These are phyloP conservation scores for Helleia helle DNA, from an alignment of 2,888 invertebrate genomes.

Conservation along the genomic window DNA sequence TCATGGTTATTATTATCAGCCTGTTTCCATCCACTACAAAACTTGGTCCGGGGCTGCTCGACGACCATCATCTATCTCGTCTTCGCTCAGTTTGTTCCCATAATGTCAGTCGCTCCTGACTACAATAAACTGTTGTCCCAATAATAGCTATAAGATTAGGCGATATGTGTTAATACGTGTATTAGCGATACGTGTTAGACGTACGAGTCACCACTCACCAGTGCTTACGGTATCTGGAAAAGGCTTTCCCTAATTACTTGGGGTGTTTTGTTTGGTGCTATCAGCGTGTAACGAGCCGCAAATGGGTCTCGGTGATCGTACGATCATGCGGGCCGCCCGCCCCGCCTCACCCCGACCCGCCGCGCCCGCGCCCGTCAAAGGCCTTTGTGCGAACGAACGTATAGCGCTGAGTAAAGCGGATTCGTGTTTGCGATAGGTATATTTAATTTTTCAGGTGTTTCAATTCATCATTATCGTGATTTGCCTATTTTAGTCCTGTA, in stretches of 20 bases:
- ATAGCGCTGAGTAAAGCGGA: slow-evolving; percentile 31
- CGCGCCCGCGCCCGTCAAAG: slow-evolving; percentile 50
- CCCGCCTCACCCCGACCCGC: slow-evolving; percentile 36
- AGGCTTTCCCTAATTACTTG: slow-evolving; percentile 72
- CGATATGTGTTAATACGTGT: slow-evolving; percentile 4
- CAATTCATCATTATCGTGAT: too few relatives aligned
- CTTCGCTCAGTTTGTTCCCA: too few relatives aligned
- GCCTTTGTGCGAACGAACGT: slow-evolving; percentile 57
- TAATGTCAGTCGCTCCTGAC: too few relatives aligned
- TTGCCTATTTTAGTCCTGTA: too few relatives aligned
- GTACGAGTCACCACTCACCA: slow-evolving; percentile 23
- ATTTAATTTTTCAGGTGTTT: background rate
- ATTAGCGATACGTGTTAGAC: slow-evolving; percentile 2
- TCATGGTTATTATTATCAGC: too few relatives aligned
- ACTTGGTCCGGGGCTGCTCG: too few relatives aligned
- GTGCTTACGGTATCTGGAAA: slow-evolving; percentile 68
- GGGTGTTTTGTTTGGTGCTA: slow-evolving; percentile 73
- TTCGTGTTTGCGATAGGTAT: background rate
- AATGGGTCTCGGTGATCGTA: slow-evolving; percentile 67
- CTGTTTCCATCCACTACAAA: too few relatives aligned
- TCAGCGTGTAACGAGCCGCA: slow-evolving; percentile 71
- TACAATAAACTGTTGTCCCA: too few relatives aligned
- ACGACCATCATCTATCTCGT: too few relatives aligned
- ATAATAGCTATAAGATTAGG: too few relatives aligned
- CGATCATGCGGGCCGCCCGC: slow-evolving; percentile 70